Base-by-base conservation (phyloP, 2,888 invertebrate species). In the Sarcophaga rosellei region DNA sequence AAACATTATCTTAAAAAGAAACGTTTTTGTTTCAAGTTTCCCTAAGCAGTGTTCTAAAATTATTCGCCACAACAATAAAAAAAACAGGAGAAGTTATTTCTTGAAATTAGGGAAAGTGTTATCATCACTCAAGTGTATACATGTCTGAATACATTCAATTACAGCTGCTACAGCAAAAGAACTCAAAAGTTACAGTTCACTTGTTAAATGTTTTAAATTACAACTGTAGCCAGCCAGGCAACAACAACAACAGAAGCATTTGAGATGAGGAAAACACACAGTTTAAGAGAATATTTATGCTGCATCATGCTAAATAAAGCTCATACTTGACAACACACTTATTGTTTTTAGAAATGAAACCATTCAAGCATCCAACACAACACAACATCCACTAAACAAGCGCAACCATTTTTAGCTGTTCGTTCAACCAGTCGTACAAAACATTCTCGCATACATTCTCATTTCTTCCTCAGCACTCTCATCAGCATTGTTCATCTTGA, bases 261-360 rank as follows among this genome's bases (percentile, higher is more conserved):
- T 35, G 8, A 35, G 35, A 35, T 35, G 35, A 35, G 35, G 35
- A 35, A 25, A 35, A 62, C 25, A 62, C 25, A 3, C 15, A 44
- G 5, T 8, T 69, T 62, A 62, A 35, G 15, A 70, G 63, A 70
- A 62, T 69, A 70, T 70, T 78, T 78, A 35, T 70, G 78, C 78
- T 70, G 78, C 78, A 78, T 78, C 78, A 78, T 70, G 25, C 69
- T 53, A 62, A 76, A 65, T 76, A 21, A 70, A 70, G 47, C 69
- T 70, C 45, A 63, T 79, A 63, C 70, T 57, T 72, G 78, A 79
- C 53, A 79, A 70, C 70, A 70, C 78, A 79, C 25, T 76, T 81
- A 76, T 70, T 75, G 62, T 59, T 68, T 12, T 53, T 17, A 53
- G 20, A 70, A 70, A 59, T 81, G 45, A 65, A 69, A 69, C 44